Evolutionary conservation across 2,113 vertebrate genomes (phyloP), one percentile per base, ranked within the genome.

Genomic region (Anoura caudifer): DNA sequence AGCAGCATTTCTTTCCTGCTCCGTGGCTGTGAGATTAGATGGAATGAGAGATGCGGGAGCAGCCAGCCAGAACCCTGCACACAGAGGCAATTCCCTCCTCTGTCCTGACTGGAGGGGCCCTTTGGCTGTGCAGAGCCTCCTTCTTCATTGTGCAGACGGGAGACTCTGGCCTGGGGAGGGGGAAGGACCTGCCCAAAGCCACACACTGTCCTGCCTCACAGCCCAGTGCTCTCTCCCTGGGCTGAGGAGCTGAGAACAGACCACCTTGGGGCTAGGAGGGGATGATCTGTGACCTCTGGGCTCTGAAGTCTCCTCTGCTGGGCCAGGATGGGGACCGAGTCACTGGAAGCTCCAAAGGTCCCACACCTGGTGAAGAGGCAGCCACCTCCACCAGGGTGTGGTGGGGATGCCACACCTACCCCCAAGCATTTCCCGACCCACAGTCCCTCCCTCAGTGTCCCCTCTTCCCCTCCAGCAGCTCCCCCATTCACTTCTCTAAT

Each of bases 231-330:
- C 14, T 52, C 33, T 91, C 15, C 31, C 17, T 87, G 22, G 22
- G 41, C 31, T 86, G 45, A 47, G 47, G 45, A 36, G 19, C 67
- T 88, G n/a, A 86, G 73, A 73, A 93, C 26, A 82, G 61, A 72
- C 22, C 20, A 65, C 31, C 1, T 28, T 65, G 80, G 67, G 7
- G 54, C 17, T 52, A 6, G n/a, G 41, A 95, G 8, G 43, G 50
- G 41, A 85, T n/a, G 19, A 54, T 22, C 22, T 77, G 13, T 56
- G 36, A 73, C 28, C 79, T 93, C 90, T 77, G 11, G 28, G 47
- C 50, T 97, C 69, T 77, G 47, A 88, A 91, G 82, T 16, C 52
- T 95, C 84, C 79, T 91, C 19, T 38, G 33, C 52, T 67, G 52
- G 67, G 38, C n/a, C 38, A 73, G 17, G 41, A 36, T 83, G 26